These are phyloP conservation scores for Pristionchus mayeri DNA, from an alignment of 2,888 invertebrate genomes.

Conservation along the genomic window DNA sequence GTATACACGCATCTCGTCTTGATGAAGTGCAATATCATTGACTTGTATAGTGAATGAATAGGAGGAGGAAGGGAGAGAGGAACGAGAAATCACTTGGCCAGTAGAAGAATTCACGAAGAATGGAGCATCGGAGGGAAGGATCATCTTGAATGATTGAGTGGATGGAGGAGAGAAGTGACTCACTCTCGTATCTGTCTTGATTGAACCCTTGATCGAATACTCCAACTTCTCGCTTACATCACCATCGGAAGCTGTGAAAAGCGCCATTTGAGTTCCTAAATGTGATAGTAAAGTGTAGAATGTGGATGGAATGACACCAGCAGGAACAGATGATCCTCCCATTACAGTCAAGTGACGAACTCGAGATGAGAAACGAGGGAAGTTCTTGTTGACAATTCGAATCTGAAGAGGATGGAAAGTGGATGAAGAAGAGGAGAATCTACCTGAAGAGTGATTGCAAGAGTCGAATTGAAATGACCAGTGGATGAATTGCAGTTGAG, in stretches of 20 bases:
- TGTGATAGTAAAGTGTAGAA: too few species aligned
- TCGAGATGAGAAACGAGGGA: conserved; percentile 35
- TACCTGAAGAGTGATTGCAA: conserved; percentile 8
- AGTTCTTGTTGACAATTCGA: background rate
- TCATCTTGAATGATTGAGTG: too few species aligned
- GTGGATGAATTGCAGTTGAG: background rate
- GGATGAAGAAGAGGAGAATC: background rate
- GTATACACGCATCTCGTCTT: conserved; percentile 38
- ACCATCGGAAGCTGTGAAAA: background rate
- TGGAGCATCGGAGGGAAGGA: conserved; percentile 12
- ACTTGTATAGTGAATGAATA: conserved; percentile 45
- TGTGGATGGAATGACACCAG: background rate
- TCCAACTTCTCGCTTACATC: background rate
- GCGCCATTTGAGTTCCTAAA: conserved; percentile 23
- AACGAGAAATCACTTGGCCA: background rate
- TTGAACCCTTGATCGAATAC: conserved; percentile 34
- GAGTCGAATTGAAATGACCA: background rate
- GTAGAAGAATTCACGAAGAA: conserved; percentile 20
- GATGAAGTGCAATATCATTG: conserved; percentile 18
- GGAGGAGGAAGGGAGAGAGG: background rate
- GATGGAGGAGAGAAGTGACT: too few species aligned
- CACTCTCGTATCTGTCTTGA: too few species aligned
- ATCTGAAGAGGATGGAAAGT: background rate
- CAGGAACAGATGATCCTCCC: background rate
- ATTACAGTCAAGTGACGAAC: conserved; percentile 4